Conservation (phyloP, 2,888 invertebrate species). For the Autographa gamma region DNA sequence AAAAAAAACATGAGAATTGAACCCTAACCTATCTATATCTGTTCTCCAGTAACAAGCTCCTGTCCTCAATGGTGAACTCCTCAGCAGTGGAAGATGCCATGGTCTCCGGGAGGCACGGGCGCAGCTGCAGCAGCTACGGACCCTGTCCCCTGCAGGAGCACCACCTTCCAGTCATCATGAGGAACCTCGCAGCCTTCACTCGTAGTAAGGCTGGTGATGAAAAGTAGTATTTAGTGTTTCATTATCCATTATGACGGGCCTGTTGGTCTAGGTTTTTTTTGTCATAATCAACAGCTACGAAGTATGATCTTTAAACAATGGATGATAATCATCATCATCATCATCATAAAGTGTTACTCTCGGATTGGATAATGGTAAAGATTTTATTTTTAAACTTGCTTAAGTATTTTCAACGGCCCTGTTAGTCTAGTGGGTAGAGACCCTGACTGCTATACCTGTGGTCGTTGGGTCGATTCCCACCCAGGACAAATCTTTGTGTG, state of each 20-base stretch:
- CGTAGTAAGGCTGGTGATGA: constrained; percentile 23
- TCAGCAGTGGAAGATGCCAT: constrained; percentile 86
- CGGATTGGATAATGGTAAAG: too few species aligned
- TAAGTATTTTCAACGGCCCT: too few species aligned
- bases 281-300: background rate
- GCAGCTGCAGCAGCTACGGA: constrained; percentile 80
- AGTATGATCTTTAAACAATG: background rate
- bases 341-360: too few species aligned
- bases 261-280: too few species aligned
- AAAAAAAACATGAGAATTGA: background rate
- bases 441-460: too few species aligned
- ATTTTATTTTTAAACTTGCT: too few species aligned
- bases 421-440: too few species aligned
- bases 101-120: constrained; percentile 74
- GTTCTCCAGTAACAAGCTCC: constrained; percentile 80
- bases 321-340: too few species aligned
- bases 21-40: background rate
- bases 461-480: too few species aligned
- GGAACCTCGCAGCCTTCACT: constrained; percentile 61
- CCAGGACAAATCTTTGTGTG: too few species aligned
- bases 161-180: constrained; percentile 67
- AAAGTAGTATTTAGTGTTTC: too few species aligned
- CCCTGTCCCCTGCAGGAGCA: constrained; percentile 77
- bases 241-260: too few species aligned
- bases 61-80: constrained; percentile 82